Percentiles rank a stretch among this genome's conserved stretches.
Conservation (phyloP, 2,797 vertebrate genomes). For the Amblyopsis hoosieri region DNA sequence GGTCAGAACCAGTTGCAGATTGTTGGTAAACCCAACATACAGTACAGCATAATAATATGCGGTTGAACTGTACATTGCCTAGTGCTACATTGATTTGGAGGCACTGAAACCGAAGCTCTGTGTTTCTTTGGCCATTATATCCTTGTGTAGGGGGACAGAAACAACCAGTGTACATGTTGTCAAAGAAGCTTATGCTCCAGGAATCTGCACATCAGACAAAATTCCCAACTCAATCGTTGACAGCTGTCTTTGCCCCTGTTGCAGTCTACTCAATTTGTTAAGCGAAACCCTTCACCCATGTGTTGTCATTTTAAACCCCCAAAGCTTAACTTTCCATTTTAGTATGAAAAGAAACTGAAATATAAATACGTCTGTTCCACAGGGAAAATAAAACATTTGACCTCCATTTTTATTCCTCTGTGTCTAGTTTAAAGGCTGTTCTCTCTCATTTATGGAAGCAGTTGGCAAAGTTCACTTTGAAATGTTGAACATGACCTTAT, state of each 20-base stretch:
- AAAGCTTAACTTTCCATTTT: slow-evolving; percentile 44
- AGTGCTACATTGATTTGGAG: slow-evolving; percentile 12
- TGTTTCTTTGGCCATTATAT: slow-evolving; percentile 38
- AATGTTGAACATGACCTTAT: slow-evolving; percentile 60
- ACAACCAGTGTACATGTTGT: slow-evolving; percentile 53
- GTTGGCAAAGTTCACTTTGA: slow-evolving; percentile 43
- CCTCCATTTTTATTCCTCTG: slow-evolving; percentile 61
- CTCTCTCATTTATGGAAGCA: slow-evolving; percentile 58
- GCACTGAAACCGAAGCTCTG: slow-evolving; percentile 37
- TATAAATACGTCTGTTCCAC: slow-evolving; percentile 58
- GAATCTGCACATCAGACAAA: slow-evolving; percentile 51
- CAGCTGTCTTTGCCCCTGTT: slow-evolving; percentile 53
- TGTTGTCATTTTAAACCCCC: slow-evolving; percentile 57
- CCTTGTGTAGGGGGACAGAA: slow-evolving; percentile 36
- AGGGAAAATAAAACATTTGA: slow-evolving; percentile 44
- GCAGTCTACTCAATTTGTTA: slow-evolving; percentile 30
- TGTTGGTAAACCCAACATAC: no score
- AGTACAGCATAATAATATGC: no score
- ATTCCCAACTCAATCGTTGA: slow-evolving; percentile 35
- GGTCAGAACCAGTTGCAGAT: no score
- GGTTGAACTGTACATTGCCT: no score
- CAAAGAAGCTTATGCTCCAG: slow-evolving; percentile 53
- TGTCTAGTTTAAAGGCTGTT: slow-evolving; percentile 63
- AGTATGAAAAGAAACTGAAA: slow-evolving; percentile 49
- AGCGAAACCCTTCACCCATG: slow-evolving; percentile 55